Evolutionary conservation across 2,888 invertebrate genomes (phyloP).

Genomic region (Scrobipalpa atriplicella): DNA sequence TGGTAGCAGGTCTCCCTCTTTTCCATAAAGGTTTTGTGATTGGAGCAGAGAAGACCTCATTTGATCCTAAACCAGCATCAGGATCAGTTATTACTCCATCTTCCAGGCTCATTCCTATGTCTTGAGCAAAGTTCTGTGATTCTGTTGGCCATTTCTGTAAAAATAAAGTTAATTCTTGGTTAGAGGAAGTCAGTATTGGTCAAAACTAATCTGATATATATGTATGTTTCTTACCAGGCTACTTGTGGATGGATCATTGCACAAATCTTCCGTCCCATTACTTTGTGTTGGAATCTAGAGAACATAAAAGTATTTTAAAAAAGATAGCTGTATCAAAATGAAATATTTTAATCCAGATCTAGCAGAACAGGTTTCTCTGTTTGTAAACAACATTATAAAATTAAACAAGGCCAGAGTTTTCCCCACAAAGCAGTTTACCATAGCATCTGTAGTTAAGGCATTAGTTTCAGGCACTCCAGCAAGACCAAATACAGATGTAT

Average conservation of each 20-base stretch:
- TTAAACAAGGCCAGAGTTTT: not conserved
- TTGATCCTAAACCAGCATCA: constrained; percentile 54
- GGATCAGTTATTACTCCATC: constrained; percentile 45
- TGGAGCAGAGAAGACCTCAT: constrained; percentile 58
- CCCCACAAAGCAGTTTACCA: constrained; percentile 41
- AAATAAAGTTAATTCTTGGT: not conserved
- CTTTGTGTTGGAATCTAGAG: constrained; percentile 45
- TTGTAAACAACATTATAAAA: no score
- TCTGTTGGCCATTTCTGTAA: constrained; percentile 61
- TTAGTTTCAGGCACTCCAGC: constrained; percentile 61
- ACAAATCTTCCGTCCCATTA: constrained; percentile 47
- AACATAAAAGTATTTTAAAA: not conserved
- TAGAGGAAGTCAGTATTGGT: not conserved
- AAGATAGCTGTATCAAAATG: no score
- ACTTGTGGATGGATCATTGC: constrained; percentile 51
- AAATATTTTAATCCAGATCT: no score
- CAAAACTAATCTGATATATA: not conserved
- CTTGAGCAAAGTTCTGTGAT: constrained; percentile 49
- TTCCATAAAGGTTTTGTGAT: constrained; percentile 57
- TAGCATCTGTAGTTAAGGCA: constrained; percentile 40
- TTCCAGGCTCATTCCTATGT: constrained; percentile 53
- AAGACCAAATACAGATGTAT: constrained; percentile 60
- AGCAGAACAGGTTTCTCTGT: no score
- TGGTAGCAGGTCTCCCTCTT: constrained; percentile 52
- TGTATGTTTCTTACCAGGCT: constrained; percentile 45